Evolutionary conservation across 2,888 invertebrate genomes (phyloP), one percentile per base, ranked within the genome.

Genomic region (Caenorhabditis uteleia): DNA sequence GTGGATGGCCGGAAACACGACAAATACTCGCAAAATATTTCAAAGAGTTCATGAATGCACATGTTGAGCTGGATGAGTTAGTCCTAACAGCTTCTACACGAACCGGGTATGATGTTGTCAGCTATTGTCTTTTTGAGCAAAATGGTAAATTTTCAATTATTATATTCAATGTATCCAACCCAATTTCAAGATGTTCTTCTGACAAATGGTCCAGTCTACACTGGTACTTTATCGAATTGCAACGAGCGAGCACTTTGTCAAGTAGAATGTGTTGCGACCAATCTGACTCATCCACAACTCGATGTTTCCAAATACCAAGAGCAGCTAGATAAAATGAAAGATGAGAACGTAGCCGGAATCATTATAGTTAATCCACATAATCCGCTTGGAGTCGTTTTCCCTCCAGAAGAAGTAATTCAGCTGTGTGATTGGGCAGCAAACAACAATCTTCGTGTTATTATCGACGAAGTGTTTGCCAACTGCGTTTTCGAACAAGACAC

Each of bases 301-400:
- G 64, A 67, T 29, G 45, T 69, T n/a, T 36, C 38, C 5, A 42
- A 39, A 47, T 72, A 68, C 50, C 54, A 72, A 59, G 48, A 46
- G 23, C 60, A 48, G 25, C 33, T 59, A 8, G 40, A 23, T 8
- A 42, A 27, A 1, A 26, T 27, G 29, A 36, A 36, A 36, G 42
- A 26, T 43, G n/a, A 26, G n/a, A 82, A 80, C 78, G 79, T 83
- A 5, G 55, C 71, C 8, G 82, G 75, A 38, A 58, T 83, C 10
- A 47, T 82, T 16, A 40, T 83, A 7, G 70, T 81, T 43, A 83
- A 81, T 48, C 83, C 83, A 1, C 74, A 78, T 64, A 83, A 83
- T 50, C 83, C 83, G 4, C 60, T 79, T 3, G 83, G 83, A 14
- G 70, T 73, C 33, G 72, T 78, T 8, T 79, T 78, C 50, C 65